Evolutionary conservation across 2,797 vertebrate genomes (phyloP), one percentile per base, ranked within the genome.

Genomic region (Macropodus opercularis): DNA sequence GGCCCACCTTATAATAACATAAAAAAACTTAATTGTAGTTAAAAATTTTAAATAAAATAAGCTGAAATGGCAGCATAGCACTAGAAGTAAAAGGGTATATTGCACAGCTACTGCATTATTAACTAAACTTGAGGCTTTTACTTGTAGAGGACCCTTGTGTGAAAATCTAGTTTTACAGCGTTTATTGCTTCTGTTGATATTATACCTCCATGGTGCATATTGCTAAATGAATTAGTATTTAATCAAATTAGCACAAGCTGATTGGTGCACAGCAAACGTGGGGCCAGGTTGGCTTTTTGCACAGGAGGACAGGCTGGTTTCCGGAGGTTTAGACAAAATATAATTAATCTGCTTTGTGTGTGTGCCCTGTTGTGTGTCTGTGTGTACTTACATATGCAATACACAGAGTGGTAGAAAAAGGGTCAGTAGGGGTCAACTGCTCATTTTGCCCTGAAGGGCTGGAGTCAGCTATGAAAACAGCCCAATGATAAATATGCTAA

Each of bases 231-330:
- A 57, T 71, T 21, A 27, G 14, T 52, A 31, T 63, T 63, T 49
- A 46, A 65, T 72, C 35, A 54, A 53, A 64, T 68, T 44, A 21
- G 17, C 18, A 18, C 26, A 32, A 63, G 50, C 2, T 66, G 54
- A 66, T 35, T 51, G 35, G 18, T 1, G 1, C 22, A 49, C 7
- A 46, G 42, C 15, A 39, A 67, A 63, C 50, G 36, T 39, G 52
- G 32, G 40, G 40, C 41, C 59, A n/a, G 35, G 50, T 54, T 57
- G 14, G 39, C 53, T 15, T 51, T 17, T n/a, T 39, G 27, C 26
- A 26, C 22, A 19, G 12, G 19, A 41, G 4, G 17, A 17, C 19
- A 18, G 15, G 21, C 55, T 54, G 26, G 24, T 54, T 50, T 38
- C n/a, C 27, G 6, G 4, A 50, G 47, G 21, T 69, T 72, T 42